phyloP scores from a whole-genome alignment of 2,888 invertebrate genomes.

The Pterostichus madidus region DNA sequence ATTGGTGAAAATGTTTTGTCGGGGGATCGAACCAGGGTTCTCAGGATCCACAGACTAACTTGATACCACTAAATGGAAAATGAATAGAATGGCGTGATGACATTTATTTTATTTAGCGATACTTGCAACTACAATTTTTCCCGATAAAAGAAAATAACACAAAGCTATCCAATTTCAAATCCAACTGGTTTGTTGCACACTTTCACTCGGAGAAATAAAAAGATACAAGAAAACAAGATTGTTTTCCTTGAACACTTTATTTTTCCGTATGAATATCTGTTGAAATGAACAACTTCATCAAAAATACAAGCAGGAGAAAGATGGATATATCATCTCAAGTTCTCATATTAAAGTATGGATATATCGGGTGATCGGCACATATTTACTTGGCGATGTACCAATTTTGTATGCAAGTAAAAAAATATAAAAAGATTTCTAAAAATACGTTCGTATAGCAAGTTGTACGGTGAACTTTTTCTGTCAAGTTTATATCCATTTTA shows the following conservation, averaged over 20 bases:
- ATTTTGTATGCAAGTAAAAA: neutral
- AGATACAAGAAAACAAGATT: constrained; percentile 6
- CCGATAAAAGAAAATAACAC: too few species aligned
- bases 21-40: too few species aligned
- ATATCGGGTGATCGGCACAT: constrained; percentile 12
- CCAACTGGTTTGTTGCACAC: neutral
- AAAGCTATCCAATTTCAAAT: too few species aligned
- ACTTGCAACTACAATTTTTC: too few species aligned
- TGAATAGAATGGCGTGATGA: too few species aligned
- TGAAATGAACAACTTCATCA: constrained; percentile 14
- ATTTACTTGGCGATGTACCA: constrained; percentile 3
- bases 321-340: neutral
- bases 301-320: neutral
- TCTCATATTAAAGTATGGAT: constrained; percentile 6
- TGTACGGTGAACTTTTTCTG: neutral
- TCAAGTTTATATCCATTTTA: neutral
- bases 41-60: too few species aligned
- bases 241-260: constrained; percentile 8
- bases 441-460: neutral
- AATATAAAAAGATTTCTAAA: neutral
- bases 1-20: too few species aligned
- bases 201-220: neutral
- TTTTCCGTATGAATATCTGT: constrained; percentile 7
- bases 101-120: too few species aligned
- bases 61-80: too few species aligned